phyloP scores from a whole-genome alignment of 2,113 vertebrate genomes.

The Cichladusa arquata region DNA sequence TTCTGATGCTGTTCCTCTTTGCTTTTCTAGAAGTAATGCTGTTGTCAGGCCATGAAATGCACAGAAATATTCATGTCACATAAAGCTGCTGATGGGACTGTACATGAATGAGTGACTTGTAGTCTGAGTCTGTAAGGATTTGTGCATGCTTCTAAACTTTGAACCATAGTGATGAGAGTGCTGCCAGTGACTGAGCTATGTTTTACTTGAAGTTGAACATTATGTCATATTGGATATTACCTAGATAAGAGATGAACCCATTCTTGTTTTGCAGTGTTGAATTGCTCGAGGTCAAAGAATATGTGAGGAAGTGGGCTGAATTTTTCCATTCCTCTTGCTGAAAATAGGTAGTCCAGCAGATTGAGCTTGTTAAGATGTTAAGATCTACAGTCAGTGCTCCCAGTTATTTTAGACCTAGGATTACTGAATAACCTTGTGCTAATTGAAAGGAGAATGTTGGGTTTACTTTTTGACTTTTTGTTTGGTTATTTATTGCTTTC shows the following conservation, averaged over 20 bases:
- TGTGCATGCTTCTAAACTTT: background rate
- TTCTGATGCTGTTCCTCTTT: background rate
- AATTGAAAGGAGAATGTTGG: background rate
- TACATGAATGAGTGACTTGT: background rate
- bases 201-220: background rate
- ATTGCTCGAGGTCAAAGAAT: background rate
- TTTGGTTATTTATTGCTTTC: background rate
- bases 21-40: background rate
- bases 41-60: background rate
- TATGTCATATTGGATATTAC: background rate
- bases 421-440: background rate
- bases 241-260: background rate
- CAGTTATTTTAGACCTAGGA: background rate
- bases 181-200: background rate
- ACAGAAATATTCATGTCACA: background rate
- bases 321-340: background rate
- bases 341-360: background rate
- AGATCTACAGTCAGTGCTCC: background rate
- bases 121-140: background rate
- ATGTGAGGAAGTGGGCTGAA: background rate
- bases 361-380: background rate
- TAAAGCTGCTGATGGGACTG: background rate
- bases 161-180: background rate
- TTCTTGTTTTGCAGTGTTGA: background rate
- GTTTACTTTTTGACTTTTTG: background rate